These are phyloP conservation scores for Hyposmocoma kahamanoa DNA, from an alignment of 1,140 invertebrate genomes.

Conservation along the genomic window DNA sequence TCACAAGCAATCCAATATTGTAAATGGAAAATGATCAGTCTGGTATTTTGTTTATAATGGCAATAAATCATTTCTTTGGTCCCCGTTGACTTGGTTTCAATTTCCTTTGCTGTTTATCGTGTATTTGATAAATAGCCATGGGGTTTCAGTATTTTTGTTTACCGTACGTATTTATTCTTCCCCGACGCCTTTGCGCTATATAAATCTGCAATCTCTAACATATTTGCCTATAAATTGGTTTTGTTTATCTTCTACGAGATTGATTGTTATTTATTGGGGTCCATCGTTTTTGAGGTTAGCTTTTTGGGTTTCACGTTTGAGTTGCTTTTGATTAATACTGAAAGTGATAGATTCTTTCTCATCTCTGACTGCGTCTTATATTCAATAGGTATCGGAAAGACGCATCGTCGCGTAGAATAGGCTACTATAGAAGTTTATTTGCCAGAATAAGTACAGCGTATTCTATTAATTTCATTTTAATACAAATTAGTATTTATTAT, in stretches of 20 bases:
- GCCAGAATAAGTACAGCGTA: no score
- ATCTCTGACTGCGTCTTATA: no score
- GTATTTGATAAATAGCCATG: slow-evolving; percentile 65
- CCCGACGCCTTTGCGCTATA: slow-evolving; percentile 47
- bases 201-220: slow-evolving; percentile 59
- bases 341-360: not conserved
- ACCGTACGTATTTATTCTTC: slow-evolving; percentile 29
- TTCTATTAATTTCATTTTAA: no score
- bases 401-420: no score
- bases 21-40: slow-evolving; percentile 65
- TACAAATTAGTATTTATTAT: no score
- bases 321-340: not conserved
- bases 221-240: slow-evolving; percentile 59
- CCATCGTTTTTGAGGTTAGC: slow-evolving; percentile 17
- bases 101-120: slow-evolving; percentile 68
- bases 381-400: no score
- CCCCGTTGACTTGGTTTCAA: slow-evolving; percentile 65
- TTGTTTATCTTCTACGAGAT: slow-evolving; percentile 45
- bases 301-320: not conserved
- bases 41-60: slow-evolving; percentile 63
- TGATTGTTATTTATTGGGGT: slow-evolving; percentile 41
- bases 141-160: slow-evolving; percentile 25
- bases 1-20: slow-evolving; percentile 36
- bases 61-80: slow-evolving; percentile 63
- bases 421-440: no score